Percentiles rank a stretch among this genome's conserved stretches.
phyloP scores from a whole-genome alignment of 2,888 invertebrate genomes.

The Loripinus fragilis region DNA sequence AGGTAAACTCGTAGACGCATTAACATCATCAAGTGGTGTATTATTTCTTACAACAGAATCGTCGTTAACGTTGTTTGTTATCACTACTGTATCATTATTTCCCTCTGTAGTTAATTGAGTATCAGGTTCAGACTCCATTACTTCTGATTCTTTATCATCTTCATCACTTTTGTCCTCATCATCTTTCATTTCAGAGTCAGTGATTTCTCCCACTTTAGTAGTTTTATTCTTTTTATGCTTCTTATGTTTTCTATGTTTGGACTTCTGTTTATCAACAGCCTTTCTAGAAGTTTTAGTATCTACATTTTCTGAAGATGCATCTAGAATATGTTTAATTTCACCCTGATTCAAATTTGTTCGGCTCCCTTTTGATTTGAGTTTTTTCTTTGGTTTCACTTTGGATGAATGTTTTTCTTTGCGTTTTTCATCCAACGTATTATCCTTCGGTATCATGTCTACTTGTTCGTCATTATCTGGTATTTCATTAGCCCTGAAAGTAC shows the following conservation, averaged over 20 bases:
- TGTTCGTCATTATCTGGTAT: no score
- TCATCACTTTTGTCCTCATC: neutral
- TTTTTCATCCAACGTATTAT: neutral
- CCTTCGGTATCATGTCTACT: no score
- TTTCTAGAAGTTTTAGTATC: conserved; percentile 1
- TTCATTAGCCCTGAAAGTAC: no score
- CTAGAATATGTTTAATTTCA: neutral
- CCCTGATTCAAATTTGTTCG: neutral
- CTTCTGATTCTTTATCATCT: neutral
- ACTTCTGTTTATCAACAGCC: neutral
- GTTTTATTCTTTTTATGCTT: neutral
- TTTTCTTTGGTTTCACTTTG: neutral
- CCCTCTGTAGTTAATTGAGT: neutral
- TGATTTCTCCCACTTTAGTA: neutral
- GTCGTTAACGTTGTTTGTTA: neutral
- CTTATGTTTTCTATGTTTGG: conserved; percentile 9
- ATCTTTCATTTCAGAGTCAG: neutral
- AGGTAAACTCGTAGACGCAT: neutral
- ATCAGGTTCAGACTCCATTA: neutral
- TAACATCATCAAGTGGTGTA: neutral
- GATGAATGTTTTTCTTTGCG: neutral
- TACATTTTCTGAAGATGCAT: neutral
- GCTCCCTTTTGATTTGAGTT: neutral
- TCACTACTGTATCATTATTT: no score
- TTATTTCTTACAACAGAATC: neutral